Evolutionary conservation across 23 tunicate species (phyloP).

Genomic region (Trididemnum clinides): DNA sequence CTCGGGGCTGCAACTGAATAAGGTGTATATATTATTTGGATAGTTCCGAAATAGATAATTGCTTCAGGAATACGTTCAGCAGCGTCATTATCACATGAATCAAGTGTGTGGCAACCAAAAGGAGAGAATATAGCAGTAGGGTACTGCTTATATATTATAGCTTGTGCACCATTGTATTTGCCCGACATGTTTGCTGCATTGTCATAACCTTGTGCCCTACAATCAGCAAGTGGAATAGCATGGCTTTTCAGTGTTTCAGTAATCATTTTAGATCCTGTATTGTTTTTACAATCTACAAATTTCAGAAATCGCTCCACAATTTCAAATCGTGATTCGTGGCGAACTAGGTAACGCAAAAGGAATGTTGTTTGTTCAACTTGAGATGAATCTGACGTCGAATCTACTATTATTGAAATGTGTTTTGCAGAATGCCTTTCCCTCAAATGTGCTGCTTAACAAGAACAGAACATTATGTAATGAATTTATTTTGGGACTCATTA

Average conservation of each 20-base stretch:
- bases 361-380: not conserved
- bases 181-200: slow-evolving; percentile 12
- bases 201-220: not conserved
- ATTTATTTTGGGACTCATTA: not conserved
- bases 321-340: not conserved
- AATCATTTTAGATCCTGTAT: not conserved
- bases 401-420: not conserved
- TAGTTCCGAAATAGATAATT: no score
- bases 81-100: no score
- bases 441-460: not conserved
- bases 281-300: not conserved
- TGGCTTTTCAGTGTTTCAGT: not conserved
- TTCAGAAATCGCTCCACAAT: not conserved
- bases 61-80: no score
- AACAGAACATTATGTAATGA: not conserved
- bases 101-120: no score
- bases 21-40: no score
- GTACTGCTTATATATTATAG: no score
- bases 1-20: no score
- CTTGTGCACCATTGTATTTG: not conserved
- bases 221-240: not conserved
- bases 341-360: not conserved
- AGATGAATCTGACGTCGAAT: not conserved
- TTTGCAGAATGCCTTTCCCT: not conserved
- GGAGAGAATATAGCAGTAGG: no score